Evolutionary conservation across 2,888 invertebrate genomes (phyloP).

Genomic region (Catocala sponsa): DNA sequence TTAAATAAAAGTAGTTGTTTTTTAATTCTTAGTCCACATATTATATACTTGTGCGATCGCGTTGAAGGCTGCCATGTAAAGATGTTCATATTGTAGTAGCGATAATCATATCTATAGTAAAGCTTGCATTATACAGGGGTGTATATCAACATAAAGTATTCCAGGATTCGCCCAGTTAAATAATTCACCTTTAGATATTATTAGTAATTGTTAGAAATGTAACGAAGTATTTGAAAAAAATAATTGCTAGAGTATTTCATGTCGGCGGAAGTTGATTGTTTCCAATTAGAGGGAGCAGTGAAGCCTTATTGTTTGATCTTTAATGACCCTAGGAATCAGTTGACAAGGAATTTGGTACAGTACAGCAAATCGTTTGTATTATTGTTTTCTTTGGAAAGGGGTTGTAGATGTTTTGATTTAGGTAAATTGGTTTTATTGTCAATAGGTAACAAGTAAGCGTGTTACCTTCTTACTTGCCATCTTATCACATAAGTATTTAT

Average conservation of each 20-base stretch:
- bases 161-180: too few relatives aligned
- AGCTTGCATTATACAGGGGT: too few relatives aligned
- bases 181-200: too few relatives aligned
- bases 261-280: constrained; percentile 11
- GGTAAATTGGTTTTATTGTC: not conserved
- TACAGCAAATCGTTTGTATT: not conserved
- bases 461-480: too few relatives aligned
- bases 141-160: too few relatives aligned
- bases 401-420: not conserved
- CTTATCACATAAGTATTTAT: too few relatives aligned
- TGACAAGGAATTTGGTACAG: constrained; percentile 13
- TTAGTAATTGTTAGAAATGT: not conserved
- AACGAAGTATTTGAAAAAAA: constrained; percentile 3
- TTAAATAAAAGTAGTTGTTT: too few relatives aligned
- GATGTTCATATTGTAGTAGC: too few relatives aligned
- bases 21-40: too few relatives aligned
- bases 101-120: too few relatives aligned
- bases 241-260: constrained; percentile 15
- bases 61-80: too few relatives aligned
- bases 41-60: too few relatives aligned
- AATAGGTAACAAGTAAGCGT: not conserved
- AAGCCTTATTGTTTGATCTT: constrained; percentile 18
- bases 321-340: constrained; percentile 24
- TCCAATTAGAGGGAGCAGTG: constrained; percentile 14
- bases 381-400: constrained; percentile 4